Evolutionary conservation across 2,888 invertebrate genomes (phyloP).

Genomic region (Dryobotodes eremita): DNA sequence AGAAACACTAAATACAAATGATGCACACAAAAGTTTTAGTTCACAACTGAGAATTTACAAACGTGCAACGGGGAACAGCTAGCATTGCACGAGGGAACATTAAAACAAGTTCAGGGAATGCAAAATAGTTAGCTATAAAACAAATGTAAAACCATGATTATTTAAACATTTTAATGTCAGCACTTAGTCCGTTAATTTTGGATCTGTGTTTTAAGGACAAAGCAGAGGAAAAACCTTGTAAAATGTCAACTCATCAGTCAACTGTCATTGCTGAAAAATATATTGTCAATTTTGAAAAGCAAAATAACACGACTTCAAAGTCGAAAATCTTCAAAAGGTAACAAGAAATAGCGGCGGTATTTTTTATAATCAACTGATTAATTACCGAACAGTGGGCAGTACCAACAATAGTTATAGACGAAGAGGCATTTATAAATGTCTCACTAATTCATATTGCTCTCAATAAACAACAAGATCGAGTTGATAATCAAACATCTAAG

Average conservation of each 20-base stretch:
- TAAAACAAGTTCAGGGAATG: constrained; percentile 44
- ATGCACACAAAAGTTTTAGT: constrained; percentile 56
- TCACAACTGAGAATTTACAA: constrained; percentile 53
- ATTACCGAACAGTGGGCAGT: neutral
- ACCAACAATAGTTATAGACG: neutral
- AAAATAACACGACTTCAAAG: neutral
- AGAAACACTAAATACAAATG: constrained; percentile 50
- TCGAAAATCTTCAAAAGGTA: neutral
- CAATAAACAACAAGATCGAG: constrained; percentile 31
- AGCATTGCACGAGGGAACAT: constrained; percentile 46
- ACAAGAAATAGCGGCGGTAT: neutral
- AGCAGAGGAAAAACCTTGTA: neutral
- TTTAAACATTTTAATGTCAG: constrained; percentile 13
- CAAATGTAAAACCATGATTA: constrained; percentile 26
- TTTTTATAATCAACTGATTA: neutral
- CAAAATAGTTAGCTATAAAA: constrained; percentile 44
- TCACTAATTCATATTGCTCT: constrained; percentile 29
- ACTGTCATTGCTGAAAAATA: neutral
- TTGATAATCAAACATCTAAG: constrained; percentile 41
- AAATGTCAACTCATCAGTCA: neutral
- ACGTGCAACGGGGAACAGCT: constrained; percentile 46
- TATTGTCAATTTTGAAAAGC: neutral
- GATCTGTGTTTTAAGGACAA: constrained; percentile 1
- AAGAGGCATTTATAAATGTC: constrained; percentile 32
- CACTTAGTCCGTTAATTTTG: neutral